A percentile compares a stretch with the other conserved stretches of the same genome.
Evolutionary conservation across 1,140 invertebrate species (phyloP).

Genomic region (Trichomalopsis sarcophagae): DNA sequence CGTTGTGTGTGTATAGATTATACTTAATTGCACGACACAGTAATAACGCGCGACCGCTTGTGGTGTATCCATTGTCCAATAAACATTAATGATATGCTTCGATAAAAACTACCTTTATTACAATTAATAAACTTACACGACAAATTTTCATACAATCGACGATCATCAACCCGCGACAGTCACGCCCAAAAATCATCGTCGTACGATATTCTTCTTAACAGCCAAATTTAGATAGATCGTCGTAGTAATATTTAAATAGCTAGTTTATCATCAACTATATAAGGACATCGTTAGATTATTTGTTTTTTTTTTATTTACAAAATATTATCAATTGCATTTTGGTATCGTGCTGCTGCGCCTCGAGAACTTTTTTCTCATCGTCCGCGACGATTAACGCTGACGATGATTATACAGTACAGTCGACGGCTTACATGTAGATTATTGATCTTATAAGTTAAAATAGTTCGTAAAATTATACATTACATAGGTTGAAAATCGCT

Average conservation of each 20-base stretch:
- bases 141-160: background rate
- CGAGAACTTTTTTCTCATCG: background rate
- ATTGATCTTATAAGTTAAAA: constrained; percentile 7
- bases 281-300: background rate
- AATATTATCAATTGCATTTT: constrained; percentile 45
- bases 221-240: background rate
- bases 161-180: background rate
- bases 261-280: background rate
- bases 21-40: background rate
- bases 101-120: constrained; percentile 25
- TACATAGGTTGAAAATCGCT: background rate
- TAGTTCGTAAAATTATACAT: constrained; percentile 10
- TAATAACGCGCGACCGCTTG: background rate
- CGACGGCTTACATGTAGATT: constrained; percentile 13
- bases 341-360: constrained; percentile 37
- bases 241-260: background rate
- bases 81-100: constrained; percentile 19
- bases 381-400: background rate
- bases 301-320: constrained; percentile 43
- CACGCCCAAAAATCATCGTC: background rate
- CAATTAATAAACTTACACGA: background rate
- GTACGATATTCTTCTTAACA: background rate
- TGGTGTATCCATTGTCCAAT: constrained; percentile 22
- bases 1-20: constrained; percentile 7
- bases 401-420: constrained; percentile 10